Evolutionary conservation across 2,888 invertebrate genomes (phyloP).

Genomic region (Polydrusus tereticollis): DNA sequence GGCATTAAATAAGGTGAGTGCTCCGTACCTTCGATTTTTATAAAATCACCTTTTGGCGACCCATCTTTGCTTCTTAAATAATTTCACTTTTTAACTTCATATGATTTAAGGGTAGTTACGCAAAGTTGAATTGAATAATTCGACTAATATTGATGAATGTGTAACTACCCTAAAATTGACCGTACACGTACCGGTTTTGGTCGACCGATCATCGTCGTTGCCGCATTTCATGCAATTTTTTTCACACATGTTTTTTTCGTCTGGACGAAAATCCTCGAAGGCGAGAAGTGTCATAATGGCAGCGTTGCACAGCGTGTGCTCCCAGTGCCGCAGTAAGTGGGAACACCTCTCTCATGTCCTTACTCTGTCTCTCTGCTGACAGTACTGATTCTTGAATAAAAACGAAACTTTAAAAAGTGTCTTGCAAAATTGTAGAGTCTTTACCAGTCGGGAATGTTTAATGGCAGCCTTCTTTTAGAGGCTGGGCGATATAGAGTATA

Average conservation of each 20-base stretch:
- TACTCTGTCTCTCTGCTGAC: conserved; percentile 10
- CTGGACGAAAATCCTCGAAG: conserved; percentile 52
- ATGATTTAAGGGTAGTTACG: background rate
- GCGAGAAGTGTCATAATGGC: conserved; percentile 67
- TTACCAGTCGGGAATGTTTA: too few relatives aligned
- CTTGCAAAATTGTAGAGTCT: background rate
- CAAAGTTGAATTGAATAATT: too few relatives aligned
- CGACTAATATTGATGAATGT: background rate
- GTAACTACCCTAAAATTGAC: conserved; percentile 1
- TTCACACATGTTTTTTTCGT: conserved; percentile 33
- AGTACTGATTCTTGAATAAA: background rate
- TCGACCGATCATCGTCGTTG: conserved; percentile 1
- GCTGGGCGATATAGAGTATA: too few relatives aligned
- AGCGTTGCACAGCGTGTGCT: conserved; percentile 65
- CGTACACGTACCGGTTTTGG: conserved; percentile 9
- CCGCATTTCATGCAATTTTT: conserved; percentile 16
- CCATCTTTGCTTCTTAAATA: conserved; percentile 9
- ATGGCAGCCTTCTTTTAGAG: too few relatives aligned
- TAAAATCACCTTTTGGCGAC: conserved; percentile 6
- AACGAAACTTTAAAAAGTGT: background rate
- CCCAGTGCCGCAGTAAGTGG: conserved; percentile 68
- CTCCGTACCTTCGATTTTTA: background rate
- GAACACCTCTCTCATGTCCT: conserved; percentile 20
- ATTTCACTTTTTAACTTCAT: conserved; percentile 10
- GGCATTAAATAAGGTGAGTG: conserved; percentile 55